phyloP scores from a whole-genome alignment of 92 coral and sea anemone genomes.

The Metridium senile region DNA sequence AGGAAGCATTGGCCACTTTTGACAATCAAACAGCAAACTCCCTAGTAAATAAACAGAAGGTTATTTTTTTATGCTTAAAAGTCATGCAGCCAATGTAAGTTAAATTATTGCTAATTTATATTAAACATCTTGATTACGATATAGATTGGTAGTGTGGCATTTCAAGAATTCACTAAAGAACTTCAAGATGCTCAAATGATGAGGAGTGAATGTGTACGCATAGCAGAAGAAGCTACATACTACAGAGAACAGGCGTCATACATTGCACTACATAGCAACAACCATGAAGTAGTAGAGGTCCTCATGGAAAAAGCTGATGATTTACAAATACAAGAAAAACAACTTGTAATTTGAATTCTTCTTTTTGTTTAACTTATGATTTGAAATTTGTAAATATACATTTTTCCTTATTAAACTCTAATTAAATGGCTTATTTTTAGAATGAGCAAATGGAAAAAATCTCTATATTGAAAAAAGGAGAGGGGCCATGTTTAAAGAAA shows the following conservation, averaged over 20 bases:
- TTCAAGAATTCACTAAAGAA: too few species aligned
- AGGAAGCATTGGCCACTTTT: neutral
- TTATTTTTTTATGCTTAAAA: neutral
- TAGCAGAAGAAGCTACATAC: too few species aligned
- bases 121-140: neutral
- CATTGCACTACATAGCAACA: too few species aligned
- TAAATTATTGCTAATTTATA: too few species aligned
- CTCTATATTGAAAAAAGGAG: neutral
- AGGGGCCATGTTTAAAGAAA: neutral
- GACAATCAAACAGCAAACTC: neutral
- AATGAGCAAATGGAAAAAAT: neutral
- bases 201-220: too few species aligned
- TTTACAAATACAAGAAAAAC: too few species aligned
- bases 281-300: too few species aligned
- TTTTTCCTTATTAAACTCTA: neutral
- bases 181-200: too few species aligned
- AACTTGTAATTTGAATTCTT: too few species aligned
- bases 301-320: too few species aligned
- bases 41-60: conserved; percentile 10
- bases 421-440: neutral
- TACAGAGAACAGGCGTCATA: too few species aligned
- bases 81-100: neutral
- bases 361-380: too few species aligned
- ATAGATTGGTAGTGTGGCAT: neutral
- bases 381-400: neutral